phyloP scores from a whole-genome alignment of 2,113 vertebrate genomes.

The Caretta caretta region DNA sequence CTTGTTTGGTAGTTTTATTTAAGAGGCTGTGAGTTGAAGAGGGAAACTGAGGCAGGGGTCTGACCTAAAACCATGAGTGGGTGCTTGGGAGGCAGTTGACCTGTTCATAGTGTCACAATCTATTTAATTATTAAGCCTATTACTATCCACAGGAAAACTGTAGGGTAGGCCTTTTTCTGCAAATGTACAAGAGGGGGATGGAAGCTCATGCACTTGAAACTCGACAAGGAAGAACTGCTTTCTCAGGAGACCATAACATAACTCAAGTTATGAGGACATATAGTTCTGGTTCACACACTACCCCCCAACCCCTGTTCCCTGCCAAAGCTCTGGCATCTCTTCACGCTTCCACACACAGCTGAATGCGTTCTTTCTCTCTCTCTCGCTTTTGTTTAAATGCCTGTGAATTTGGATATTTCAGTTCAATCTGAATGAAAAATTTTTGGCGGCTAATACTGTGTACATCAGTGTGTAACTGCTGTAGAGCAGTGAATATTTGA shows the following conservation, averaged over 20 bases:
- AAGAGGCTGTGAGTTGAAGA: background rate
- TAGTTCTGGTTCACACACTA: background rate
- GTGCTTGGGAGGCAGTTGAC: background rate
- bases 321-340: background rate
- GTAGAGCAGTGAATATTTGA: background rate
- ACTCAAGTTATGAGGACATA: background rate
- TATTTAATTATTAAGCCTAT: rapidly evolving
- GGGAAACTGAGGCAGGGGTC: background rate
- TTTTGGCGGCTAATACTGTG: background rate
- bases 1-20: background rate
- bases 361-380: background rate
- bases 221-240: constrained; percentile 10
- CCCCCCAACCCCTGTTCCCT: rapidly evolving
- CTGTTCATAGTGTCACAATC: background rate
- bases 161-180: background rate
- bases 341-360: background rate
- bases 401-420: background rate
- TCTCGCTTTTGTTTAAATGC: background rate
- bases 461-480: background rate
- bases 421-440: background rate
- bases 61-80: background rate
- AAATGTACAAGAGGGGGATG: background rate
- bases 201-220: constrained; percentile 7
- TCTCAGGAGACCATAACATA: background rate
- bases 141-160: background rate